Conservation (phyloP, 2,888 invertebrate species). For the Sphaeridia pumilis region DNA sequence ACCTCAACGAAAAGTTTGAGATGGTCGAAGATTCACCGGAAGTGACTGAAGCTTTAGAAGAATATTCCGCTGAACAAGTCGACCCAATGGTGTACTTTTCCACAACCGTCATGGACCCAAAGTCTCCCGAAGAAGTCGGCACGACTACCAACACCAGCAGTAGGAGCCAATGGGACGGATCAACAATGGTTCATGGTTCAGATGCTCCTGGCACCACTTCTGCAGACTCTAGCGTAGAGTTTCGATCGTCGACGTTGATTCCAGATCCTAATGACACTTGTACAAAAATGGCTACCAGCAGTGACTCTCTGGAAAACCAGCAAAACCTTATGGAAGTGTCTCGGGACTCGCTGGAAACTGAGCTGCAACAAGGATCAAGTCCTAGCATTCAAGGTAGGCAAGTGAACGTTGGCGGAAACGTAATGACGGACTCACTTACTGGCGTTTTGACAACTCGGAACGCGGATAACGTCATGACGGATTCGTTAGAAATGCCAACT, state of each 20-base stretch:
- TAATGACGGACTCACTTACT: slow-evolving; percentile 19
- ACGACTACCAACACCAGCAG: slow-evolving; percentile 10
- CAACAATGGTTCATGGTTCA: slow-evolving; percentile 15
- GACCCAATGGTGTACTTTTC: slow-evolving; percentile 31
- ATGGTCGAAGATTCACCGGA: slow-evolving; percentile 27
- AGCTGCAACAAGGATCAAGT: slow-evolving; percentile 37
- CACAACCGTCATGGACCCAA: slow-evolving; percentile 30
- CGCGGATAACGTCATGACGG: slow-evolving; percentile 24
- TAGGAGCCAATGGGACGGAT: slow-evolving; percentile 30
- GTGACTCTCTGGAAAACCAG: slow-evolving; percentile 36
- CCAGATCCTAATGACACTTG: neutral
- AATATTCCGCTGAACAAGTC: slow-evolving; percentile 5
- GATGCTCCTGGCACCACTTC: slow-evolving; percentile 30
- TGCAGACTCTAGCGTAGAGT: slow-evolving; percentile 37
- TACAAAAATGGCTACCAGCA: slow-evolving; percentile 32
- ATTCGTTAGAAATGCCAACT: slow-evolving; percentile 29
- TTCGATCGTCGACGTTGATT: slow-evolving; percentile 14
- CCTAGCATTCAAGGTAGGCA: no score
- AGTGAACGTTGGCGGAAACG: neutral
- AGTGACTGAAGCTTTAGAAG: slow-evolving; percentile 14
- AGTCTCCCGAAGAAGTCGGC: slow-evolving; percentile 29
- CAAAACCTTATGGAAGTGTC: slow-evolving; percentile 46
- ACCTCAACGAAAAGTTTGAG: slow-evolving; percentile 30
- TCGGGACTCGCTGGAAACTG: slow-evolving; percentile 56
- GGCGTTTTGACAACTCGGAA: slow-evolving; percentile 3